A percentile compares a stretch with the other conserved stretches of the same genome.
These are phyloP conservation scores for Caretta caretta DNA, from an alignment of 2,113 vertebrate genomes.

Conservation along the genomic window DNA sequence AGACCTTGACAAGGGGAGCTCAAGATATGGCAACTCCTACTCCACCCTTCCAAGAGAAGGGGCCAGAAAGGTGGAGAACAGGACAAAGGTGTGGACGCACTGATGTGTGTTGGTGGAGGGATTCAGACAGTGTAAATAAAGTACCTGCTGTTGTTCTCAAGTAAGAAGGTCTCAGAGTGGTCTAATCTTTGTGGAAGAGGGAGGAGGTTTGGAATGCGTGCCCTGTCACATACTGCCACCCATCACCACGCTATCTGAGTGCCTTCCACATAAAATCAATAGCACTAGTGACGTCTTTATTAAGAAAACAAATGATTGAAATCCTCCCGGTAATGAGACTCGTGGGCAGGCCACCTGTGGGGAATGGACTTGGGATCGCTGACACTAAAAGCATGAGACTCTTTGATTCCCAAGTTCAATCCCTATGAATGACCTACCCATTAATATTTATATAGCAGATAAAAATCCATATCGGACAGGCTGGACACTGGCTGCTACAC, in stretches of 20 bases:
- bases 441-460: not conserved
- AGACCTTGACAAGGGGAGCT: not conserved
- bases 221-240: not conserved
- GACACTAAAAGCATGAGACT: not conserved
- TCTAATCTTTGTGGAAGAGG: not conserved
- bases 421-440: not conserved
- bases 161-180: not conserved
- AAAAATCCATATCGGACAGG: accelerated
- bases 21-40: not conserved
- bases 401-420: not conserved
- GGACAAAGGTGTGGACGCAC: not conserved
- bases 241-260: not conserved
- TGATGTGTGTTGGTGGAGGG: not conserved
- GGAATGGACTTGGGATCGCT: accelerated
- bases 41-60: not conserved
- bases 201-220: not conserved
- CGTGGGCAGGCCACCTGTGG: not conserved
- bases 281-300: not conserved
- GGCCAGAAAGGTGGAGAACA: not conserved
- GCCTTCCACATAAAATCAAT: not conserved
- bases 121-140: not conserved
- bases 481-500: not conserved
- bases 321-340: not conserved
- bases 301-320: not conserved
- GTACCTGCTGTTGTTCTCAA: not conserved